These are phyloP conservation scores for Hirtodrosophila alboralis DNA, from an alignment of 2,888 invertebrate genomes.

Conservation along the genomic window DNA sequence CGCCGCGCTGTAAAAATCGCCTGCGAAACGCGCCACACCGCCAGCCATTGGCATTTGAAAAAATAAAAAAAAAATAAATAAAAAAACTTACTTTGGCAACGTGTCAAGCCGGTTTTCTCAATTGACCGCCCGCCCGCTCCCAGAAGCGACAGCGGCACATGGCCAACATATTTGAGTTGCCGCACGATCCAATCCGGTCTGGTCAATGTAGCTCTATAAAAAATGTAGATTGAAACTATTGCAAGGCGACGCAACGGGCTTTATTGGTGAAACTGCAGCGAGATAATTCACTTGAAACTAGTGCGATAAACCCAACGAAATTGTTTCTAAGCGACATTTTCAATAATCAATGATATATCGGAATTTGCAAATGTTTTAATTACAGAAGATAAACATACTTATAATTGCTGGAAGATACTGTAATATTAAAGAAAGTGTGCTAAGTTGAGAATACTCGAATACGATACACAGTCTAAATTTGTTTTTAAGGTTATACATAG, in stretches of 20 bases:
- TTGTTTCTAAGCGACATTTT: too few relatives aligned
- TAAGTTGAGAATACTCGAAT: too few relatives aligned
- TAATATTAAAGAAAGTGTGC: too few relatives aligned
- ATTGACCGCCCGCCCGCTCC: background rate
- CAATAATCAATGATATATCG: too few relatives aligned
- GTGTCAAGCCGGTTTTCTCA: constrained; percentile 68
- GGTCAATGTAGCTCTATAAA: constrained; percentile 10
- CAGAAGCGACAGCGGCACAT: constrained; percentile 39
- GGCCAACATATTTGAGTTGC: constrained; percentile 36
- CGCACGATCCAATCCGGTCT: constrained; percentile 49
- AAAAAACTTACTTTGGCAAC: constrained; percentile 67
- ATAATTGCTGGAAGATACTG: too few relatives aligned
- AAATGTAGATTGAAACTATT: constrained; percentile 53
- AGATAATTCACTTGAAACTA: constrained; percentile 23
- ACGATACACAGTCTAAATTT: too few relatives aligned
- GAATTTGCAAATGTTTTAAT: too few relatives aligned
- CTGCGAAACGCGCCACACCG: constrained; percentile 48
- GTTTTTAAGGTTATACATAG: too few relatives aligned
- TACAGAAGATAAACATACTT: too few relatives aligned
- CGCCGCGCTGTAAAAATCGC: constrained; percentile 46
- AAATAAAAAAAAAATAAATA: constrained; percentile 3
- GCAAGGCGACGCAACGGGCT: constrained; percentile 35
- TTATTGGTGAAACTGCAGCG: constrained; percentile 47
- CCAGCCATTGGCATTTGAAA: constrained; percentile 60
- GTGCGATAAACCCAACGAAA: background rate